Conservation (phyloP, 2,113 vertebrate genomes). For the Pteronura brasiliensis region DNA sequence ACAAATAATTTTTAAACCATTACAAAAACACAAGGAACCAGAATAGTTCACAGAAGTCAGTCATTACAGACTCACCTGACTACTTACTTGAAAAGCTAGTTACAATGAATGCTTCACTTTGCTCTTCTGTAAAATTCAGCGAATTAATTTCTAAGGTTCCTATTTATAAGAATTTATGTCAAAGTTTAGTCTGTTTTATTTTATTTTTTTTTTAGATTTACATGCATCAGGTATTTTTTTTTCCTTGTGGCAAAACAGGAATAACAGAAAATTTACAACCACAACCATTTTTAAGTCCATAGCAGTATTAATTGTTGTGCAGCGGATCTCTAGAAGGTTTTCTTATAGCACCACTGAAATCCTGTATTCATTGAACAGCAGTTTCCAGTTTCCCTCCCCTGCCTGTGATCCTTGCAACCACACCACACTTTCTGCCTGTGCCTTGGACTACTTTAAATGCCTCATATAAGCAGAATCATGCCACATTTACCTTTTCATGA, state of each 20-base stretch:
- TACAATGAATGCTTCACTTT: not conserved
- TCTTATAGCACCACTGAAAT: not conserved
- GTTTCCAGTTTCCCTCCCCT: accelerated
- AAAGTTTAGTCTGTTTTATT: not conserved
- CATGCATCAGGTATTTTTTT: too few species aligned
- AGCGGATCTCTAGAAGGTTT: not conserved
- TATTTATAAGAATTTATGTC: not conserved
- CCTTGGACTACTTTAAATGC: not conserved
- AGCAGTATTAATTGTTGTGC: not conserved
- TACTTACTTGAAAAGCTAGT: not conserved
- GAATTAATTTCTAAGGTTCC: not conserved
- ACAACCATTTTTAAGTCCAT: not conserved
- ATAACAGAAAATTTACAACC: not conserved
- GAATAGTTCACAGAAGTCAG: not conserved
- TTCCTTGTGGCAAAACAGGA: not conserved
- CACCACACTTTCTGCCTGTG: not conserved
- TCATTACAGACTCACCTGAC: not conserved
- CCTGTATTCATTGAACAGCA: not conserved
- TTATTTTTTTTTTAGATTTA: not conserved
- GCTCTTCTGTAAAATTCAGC: not conserved
- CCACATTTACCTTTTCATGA: not conserved
- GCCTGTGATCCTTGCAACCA: accelerated
- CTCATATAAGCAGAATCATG: not conserved
- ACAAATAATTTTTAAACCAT: not conserved
- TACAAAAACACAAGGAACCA: not conserved